These are phyloP conservation scores for Episyrphus balteatus DNA, from an alignment of 1,140 invertebrate species.

Conservation along the genomic window DNA sequence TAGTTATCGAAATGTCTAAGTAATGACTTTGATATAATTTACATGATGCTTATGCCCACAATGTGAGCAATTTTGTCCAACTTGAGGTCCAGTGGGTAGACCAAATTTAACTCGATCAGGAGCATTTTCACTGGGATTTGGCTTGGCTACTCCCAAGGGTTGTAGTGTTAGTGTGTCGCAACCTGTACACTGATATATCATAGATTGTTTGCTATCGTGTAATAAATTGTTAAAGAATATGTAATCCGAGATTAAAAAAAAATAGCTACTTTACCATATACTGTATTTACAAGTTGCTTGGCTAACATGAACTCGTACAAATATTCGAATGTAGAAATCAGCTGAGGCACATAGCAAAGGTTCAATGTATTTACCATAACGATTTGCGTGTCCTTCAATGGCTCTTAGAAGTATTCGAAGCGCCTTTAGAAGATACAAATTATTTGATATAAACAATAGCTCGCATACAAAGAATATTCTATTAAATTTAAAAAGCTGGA, in stretches of 20 bases:
- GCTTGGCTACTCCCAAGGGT: slow-evolving; percentile 55
- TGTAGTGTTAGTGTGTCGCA: slow-evolving; percentile 72
- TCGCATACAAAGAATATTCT: slow-evolving; percentile 8
- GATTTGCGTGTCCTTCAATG: slow-evolving; percentile 82
- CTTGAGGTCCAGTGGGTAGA: slow-evolving; percentile 54
- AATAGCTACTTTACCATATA: slow-evolving; percentile 46
- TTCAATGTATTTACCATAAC: slow-evolving; percentile 85
- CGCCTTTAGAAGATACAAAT: slow-evolving; percentile 36
- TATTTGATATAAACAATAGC: slow-evolving; percentile 32
- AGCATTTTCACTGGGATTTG: slow-evolving; percentile 44
- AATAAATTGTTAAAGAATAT: slow-evolving; percentile 20
- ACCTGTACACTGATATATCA: slow-evolving; percentile 79
- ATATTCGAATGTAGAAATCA: slow-evolving; percentile 95
- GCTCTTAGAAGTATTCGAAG: slow-evolving; percentile 83
- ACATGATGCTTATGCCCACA: slow-evolving; percentile 65
- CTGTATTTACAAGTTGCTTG: slow-evolving; percentile 74
- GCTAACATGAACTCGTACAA: slow-evolving; percentile 74
- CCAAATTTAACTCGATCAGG: slow-evolving; percentile 49
- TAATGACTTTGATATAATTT: slow-evolving; percentile 24
- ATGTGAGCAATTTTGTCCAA: slow-evolving; percentile 57
- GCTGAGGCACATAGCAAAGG: slow-evolving; percentile 86
- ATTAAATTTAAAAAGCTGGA: slow-evolving; percentile 1
- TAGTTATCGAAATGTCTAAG: not conserved
- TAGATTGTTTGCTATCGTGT: slow-evolving; percentile 75
- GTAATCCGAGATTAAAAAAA: not conserved